Evolutionary conservation across 2,888 invertebrate species (phyloP), one percentile per base, ranked within the genome.

Genomic region (Idaea biselata): DNA sequence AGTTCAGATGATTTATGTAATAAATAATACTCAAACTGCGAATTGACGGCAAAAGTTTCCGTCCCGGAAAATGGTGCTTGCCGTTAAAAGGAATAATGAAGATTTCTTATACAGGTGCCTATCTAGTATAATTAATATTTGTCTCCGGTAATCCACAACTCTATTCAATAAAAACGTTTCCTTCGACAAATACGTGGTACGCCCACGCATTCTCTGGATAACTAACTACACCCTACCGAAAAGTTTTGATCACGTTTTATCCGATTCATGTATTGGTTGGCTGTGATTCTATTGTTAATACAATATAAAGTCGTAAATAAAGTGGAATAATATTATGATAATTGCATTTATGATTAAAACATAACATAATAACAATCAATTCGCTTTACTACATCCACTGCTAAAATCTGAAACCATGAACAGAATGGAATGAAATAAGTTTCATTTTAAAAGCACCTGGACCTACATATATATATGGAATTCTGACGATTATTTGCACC

Each of bases 1-100:
- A 56, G 53, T 44, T 8, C 60, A 58, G 58, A 63, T 63, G 60
- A 62, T 63, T 68, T 61, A 61, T 61, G 60, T 60, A 63, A 65
- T 63, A 63, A 64, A 66, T 62, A 66, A 60, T 64, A 59, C 25
- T 57, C 16, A 56, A 56, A 56, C 56, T 56, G 17, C 25, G 55
- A 44, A 7, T 58, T 60, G 11, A 18, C 53, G 55, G 32, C 62
- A 60, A 63, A 25, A 55, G 59, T 60, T 64, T 68, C 60, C 59
- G 62, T 58, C 33, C n/a, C n/a, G 11, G 59, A 63, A 61, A 67
- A 65, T 56, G 32, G 58, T 59, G 56, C 44, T 63, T 44, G 25
- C 16, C 44, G 59, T 57, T 11, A 62, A 58, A 55, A 61, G 61
- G 55, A 54, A 44, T 58, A 18, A 18, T 53, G 16, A 18, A 17